Percentiles rank a stretch among this genome's conserved stretches.
phyloP scores from a whole-genome alignment of 2,113 vertebrate species.

The Formicarius rufipectus region DNA sequence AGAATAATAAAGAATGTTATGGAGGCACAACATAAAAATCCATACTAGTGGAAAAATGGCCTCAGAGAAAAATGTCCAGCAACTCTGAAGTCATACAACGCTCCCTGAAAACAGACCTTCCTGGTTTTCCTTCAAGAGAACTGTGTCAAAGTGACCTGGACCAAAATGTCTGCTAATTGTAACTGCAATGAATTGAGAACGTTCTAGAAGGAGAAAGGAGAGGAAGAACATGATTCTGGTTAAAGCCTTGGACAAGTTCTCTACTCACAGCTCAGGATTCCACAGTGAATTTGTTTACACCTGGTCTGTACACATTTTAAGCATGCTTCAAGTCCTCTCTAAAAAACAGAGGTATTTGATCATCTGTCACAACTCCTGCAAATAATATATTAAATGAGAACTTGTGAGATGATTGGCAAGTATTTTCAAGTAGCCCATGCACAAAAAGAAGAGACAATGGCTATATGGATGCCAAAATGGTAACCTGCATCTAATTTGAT shows the following conservation, averaged over 20 bases:
- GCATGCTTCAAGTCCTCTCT: neutral
- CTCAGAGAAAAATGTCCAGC: neutral
- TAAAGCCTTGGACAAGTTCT: neutral
- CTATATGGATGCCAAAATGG: neutral
- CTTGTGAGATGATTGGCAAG: neutral
- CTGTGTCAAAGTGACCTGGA: neutral
- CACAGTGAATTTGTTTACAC: neutral
- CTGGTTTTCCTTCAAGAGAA: neutral
- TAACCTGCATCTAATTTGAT: neutral
- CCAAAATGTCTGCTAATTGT: neutral
- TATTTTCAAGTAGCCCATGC: neutral
- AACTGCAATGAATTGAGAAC: neutral
- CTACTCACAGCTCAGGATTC: neutral
- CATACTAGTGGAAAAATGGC: rapidly evolving
- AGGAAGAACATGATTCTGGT: neutral
- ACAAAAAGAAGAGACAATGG: neutral
- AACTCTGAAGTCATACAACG: neutral
- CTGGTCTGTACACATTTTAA: neutral
- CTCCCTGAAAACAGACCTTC: neutral
- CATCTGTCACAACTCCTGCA: neutral
- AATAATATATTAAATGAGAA: neutral
- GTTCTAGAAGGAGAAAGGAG: neutral
- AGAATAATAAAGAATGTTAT: neutral
- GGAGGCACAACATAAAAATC: neutral
- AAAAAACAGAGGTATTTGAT: neutral